Evolutionary conservation across 2,113 vertebrate genomes (phyloP).

Genomic region (Nycticebus coucang): DNA sequence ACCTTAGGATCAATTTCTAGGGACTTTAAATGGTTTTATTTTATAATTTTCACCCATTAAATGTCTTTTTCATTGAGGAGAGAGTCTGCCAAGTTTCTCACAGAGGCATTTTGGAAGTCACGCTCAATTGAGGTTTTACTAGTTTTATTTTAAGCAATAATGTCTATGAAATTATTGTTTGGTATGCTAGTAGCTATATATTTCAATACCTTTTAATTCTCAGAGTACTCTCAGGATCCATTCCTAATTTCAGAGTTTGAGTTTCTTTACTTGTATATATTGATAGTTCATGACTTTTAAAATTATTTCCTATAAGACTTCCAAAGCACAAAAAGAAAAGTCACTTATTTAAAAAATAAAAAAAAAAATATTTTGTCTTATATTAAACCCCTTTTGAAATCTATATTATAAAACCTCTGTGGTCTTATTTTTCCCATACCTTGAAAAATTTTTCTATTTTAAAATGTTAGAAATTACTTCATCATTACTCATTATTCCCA

Average conservation of each 20-base stretch:
- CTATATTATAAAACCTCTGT: not conserved
- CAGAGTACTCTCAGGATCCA: not conserved
- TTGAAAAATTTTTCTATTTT: constrained; percentile 30
- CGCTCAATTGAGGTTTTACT: not conserved
- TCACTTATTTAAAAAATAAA: not conserved
- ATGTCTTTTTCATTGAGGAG: not conserved
- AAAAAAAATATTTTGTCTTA: constrained; percentile 12
- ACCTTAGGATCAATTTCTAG: not conserved
- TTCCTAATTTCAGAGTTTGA: constrained; percentile 1
- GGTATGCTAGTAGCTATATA: not conserved
- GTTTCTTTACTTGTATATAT: constrained; percentile 25
- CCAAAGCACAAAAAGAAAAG: not conserved
- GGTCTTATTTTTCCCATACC: not conserved
- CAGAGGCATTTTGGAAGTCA: not conserved
- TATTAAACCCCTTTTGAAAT: not conserved
- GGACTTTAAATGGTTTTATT: not conserved
- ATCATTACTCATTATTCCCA: constrained; percentile 4
- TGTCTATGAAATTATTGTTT: constrained; percentile 23
- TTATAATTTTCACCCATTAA: not conserved
- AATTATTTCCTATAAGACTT: constrained; percentile 17
- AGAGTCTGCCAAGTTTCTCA: not conserved
- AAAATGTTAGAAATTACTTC: not conserved
- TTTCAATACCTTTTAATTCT: not conserved
- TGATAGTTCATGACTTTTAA: not conserved
- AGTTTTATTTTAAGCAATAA: constrained; percentile 17